Percentiles rank a stretch among this genome's conserved stretches.
Conservation (phyloP, 1,140 invertebrate genomes). For the Cardiocondyla obscurior region DNA sequence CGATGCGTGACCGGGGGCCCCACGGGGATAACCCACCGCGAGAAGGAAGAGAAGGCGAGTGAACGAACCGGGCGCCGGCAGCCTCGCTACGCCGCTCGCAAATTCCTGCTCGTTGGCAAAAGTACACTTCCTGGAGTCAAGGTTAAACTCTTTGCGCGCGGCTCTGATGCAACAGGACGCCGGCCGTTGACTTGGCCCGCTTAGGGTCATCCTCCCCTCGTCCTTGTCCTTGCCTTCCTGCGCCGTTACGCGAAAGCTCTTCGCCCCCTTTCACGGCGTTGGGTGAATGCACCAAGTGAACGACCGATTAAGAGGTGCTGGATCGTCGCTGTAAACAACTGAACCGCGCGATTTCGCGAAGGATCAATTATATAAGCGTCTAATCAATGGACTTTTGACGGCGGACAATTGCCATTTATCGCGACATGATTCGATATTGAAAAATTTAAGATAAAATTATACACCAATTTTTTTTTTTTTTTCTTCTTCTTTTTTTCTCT, state of each 20-base stretch:
- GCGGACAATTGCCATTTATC: background rate
- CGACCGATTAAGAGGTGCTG: background rate
- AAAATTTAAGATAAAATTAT: background rate
- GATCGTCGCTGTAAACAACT: background rate
- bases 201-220: slow-evolving; percentile 42
- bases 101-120: slow-evolving; percentile 65
- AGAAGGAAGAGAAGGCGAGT: slow-evolving; percentile 62
- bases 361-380: background rate
- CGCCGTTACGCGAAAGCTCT: slow-evolving; percentile 25
- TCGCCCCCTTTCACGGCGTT: background rate
- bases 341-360: background rate
- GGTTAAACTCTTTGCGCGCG: slow-evolving; percentile 67
- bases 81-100: slow-evolving; percentile 67
- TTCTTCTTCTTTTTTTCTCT: too few species aligned
- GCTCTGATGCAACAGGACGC: slow-evolving; percentile 82
- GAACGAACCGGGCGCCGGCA: slow-evolving; percentile 69
- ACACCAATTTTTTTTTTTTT: too few species aligned
- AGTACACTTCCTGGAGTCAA: slow-evolving; percentile 80
- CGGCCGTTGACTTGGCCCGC: slow-evolving; percentile 75
- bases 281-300: slow-evolving; percentile 41
- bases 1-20: slow-evolving; percentile 30
- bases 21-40: slow-evolving; percentile 53
- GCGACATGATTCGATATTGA: background rate
- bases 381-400: background rate
- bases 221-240: slow-evolving; percentile 35